Evolutionary conservation across 1,140 invertebrate species (phyloP), one percentile per base, ranked within the genome.

Genomic region (Leptonema lineaticorne): DNA sequence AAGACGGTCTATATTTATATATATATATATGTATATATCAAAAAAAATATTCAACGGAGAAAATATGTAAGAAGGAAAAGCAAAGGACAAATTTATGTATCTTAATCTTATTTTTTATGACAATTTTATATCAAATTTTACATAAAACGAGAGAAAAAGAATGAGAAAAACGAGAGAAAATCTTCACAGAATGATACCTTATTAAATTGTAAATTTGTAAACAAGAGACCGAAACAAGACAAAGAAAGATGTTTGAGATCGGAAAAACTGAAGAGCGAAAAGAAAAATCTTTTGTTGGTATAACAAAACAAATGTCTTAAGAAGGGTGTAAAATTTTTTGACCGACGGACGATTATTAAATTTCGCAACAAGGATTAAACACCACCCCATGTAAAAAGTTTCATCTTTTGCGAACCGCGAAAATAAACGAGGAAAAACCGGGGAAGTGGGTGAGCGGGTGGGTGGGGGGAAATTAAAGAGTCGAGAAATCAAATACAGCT

Each of bases 311-410:
- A 28, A 30, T 28, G 28, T 28, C 14, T n/a, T 9, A 8, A 22
- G 30, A 33, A n/a, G 30, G 37, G 59, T 62, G 45, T 29, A 50
- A 64, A 50, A 50, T 28, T 64, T n/a, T 64, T 27, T 18, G 27
- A 30, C 63, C 11, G 63, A 50, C 41, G 53, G n/a, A 48, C 27
- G 48, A 46, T 64, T 64, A 64, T 64, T 64, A 64, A 64, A 64
- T 64, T 64, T 50, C 48, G 48, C 11, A 11, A 8, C 37, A 46
- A n/a, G 45, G 63, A 64, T 64, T 48, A 64, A 48, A 29, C 7
- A n/a, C n/a, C n/a, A n/a, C n/a, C 11, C 46, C 14, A 64, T 28
- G 26, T 16, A 48, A 48, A 48, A 9, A 48, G 9, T 20, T 46
- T 24, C n/a, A 9, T 41, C 16, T 41, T 41, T 41, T 16, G 9